A percentile compares a stretch with the other conserved stretches of the same genome.
These are phyloP conservation scores for Muntiacus reevesi DNA, from an alignment of 2,113 vertebrate genomes.

Conservation along the genomic window DNA sequence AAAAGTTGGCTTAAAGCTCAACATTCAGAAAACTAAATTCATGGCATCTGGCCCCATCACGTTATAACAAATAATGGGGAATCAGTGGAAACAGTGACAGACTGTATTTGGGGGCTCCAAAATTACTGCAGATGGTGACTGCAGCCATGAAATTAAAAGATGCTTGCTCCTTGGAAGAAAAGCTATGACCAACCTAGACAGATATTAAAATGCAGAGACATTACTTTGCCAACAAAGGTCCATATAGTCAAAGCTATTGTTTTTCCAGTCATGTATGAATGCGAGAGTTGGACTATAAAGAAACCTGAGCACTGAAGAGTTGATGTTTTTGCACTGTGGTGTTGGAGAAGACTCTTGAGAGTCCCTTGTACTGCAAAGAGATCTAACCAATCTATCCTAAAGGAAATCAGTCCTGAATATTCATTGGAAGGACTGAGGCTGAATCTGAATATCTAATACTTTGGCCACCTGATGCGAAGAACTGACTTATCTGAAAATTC, in stretches of 20 bases:
- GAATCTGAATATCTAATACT: neutral
- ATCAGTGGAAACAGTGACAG: neutral
- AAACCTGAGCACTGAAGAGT: neutral
- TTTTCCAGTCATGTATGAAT: neutral
- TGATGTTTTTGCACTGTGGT: neutral
- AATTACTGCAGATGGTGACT: neutral
- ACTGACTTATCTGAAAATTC: neutral
- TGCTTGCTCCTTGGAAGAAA: neutral
- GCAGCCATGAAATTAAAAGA: neutral
- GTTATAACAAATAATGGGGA: neutral
- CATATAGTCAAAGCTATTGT: neutral
- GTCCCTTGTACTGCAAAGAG: neutral
- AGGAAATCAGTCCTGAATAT: neutral
- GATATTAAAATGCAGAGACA: neutral
- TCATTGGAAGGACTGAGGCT: neutral
- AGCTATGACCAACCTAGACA: neutral
- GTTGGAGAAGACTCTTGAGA: neutral
- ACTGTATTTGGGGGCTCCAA: accelerated
- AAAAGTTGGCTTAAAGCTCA: neutral
- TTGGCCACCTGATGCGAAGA: neutral
- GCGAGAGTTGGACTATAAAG: neutral
- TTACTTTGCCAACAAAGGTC: neutral
- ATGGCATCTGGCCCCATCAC: neutral
- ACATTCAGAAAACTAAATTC: neutral
- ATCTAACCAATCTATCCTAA: neutral